Percentiles rank a stretch among this genome's conserved stretches.
Evolutionary conservation across 1,140 invertebrate genomes (phyloP).

Genomic region (Aethina tumida): DNA sequence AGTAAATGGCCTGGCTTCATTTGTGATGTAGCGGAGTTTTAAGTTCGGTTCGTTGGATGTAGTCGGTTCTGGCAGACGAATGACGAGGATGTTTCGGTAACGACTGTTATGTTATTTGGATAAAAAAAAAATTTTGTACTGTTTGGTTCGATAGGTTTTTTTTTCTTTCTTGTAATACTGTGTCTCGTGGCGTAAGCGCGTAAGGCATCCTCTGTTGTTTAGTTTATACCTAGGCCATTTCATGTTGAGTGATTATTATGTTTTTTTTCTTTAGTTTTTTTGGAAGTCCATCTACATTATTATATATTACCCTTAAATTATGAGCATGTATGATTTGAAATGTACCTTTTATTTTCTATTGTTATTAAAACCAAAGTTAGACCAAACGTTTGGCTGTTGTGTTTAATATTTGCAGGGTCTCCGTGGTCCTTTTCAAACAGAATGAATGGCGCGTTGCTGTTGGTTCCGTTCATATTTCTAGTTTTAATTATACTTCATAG

Average conservation of each 20-base stretch:
- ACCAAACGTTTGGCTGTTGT: conserved; percentile 29
- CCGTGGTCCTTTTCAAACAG: no score
- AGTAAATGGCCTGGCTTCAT: no score
- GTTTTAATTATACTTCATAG: no score
- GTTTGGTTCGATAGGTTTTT: conserved; percentile 21
- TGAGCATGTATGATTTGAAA: conserved; percentile 34
- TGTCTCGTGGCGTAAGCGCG: conserved; percentile 30
- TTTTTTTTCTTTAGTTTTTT: conserved; percentile 25
- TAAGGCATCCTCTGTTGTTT: conserved; percentile 35
- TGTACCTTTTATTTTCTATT: conserved; percentile 36
- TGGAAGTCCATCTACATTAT: conserved; percentile 20
- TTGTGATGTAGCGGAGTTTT: no score
- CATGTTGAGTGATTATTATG: conserved; percentile 33
- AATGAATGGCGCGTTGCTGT: no score
- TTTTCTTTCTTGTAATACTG: conserved; percentile 20
- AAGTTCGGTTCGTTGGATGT: no score
- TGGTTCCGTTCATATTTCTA: no score
- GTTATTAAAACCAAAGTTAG: conserved; percentile 37
- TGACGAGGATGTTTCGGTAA: conserved; percentile 31
- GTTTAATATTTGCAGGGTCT: conserved; percentile 26
- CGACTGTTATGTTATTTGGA: conserved; percentile 24
- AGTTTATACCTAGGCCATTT: conserved; percentile 30
- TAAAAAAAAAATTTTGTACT: conserved; percentile 9
- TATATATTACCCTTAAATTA: conserved; percentile 26
- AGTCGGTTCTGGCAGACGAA: no score